Conservation (phyloP, 2,888 invertebrate genomes). For the Belgica antarctica region DNA sequence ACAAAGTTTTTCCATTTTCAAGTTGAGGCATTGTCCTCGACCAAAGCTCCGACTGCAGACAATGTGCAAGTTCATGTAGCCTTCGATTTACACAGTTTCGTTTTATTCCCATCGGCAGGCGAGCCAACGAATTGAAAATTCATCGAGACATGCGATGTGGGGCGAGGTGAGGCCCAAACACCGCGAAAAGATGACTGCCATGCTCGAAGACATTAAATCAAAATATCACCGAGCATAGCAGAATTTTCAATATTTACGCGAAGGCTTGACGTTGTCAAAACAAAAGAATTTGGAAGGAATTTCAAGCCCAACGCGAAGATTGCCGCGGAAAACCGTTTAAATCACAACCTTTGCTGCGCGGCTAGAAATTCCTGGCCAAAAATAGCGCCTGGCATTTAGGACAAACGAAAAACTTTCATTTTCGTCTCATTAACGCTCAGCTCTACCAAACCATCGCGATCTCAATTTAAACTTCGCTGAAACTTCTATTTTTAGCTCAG, state of each 20-base stretch:
- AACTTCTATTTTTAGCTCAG: background rate
- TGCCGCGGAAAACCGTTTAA: background rate
- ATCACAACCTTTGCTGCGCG: background rate
- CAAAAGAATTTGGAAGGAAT: background rate
- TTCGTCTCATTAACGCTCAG: background rate
- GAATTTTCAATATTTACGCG: too few species aligned
- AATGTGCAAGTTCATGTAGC: background rate
- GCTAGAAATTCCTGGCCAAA: background rate
- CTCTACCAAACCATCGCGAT: background rate
- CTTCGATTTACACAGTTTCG: background rate
- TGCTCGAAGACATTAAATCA: background rate
- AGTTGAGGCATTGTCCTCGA: background rate
- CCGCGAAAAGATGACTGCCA: background rate
- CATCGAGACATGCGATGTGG: too few species aligned
- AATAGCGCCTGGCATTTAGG: background rate
- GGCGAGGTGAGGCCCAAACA: background rate
- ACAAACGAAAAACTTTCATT: background rate
- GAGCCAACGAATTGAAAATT: too few species aligned
- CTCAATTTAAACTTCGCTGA: background rate
- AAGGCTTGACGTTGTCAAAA: background rate
- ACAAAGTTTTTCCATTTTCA: background rate
- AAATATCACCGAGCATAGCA: conserved; percentile 6
- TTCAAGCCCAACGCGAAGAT: background rate
- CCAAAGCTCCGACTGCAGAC: background rate
- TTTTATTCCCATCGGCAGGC: background rate